Evolutionary conservation across 2,888 invertebrate species (phyloP), one percentile per base, ranked within the genome.

Genomic region (Pyrrhosoma nymphula): DNA sequence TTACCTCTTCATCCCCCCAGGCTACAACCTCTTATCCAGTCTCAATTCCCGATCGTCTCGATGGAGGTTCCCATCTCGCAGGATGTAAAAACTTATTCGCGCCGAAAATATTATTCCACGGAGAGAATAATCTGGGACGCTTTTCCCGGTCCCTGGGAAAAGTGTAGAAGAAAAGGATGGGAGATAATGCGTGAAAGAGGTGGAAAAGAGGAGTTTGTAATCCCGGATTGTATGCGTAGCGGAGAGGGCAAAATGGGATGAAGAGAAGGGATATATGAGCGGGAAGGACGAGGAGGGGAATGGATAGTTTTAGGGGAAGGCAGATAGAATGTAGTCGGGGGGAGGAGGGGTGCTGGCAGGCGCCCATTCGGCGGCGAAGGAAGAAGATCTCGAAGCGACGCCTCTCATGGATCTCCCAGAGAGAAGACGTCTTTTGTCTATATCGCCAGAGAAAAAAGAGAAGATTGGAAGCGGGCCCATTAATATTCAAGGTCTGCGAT

Each of bases 341-440:
- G 82, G 12, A 14, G 82, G 18, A 82, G 14, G 82, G 35, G 35
- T 30, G 12, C 23, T 4, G 82, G 14, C 0, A 16, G 30, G 82
- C 69, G 35, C 82, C 82, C 35, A 18, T 35, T 16, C 30, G 82
- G 35, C 30, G 82, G 35, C 2, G 14, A 35, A 35, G n/a, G 30
- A 30, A 35, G 82, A 14, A 69, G 82, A 35, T 18, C 82, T 35
- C 35, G 35, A 35, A 82, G 12, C 14, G 82, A 82, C 30, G 16
- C 82, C 82, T 6, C 30, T 82, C 30, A 30, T 14, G 82, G 30
- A 82, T 82, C 82, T 35, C 2, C 30, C 16, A 20, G 2, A 30
- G 82, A 30, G 82, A n/a, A 82, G 82, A 82, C 82, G 35, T 30
- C 82, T 82, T 82, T 82, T 82, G 82, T 82, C 82, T 82, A 35